Evolutionary conservation across 2,113 vertebrate species (phyloP).

Genomic region (Gymnarchus niloticus): DNA sequence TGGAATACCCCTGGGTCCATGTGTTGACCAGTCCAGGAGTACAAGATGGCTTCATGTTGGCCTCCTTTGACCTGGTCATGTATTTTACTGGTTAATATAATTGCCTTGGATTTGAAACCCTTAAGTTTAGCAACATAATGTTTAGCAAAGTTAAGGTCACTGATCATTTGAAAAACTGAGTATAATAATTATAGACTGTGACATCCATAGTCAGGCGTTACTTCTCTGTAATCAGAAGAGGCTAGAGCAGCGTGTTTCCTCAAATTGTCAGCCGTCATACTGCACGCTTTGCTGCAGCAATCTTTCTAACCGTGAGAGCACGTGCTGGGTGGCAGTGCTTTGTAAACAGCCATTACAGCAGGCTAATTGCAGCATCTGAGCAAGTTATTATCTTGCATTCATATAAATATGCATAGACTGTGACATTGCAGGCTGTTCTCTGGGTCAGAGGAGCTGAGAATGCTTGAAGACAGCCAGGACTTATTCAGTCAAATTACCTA

Average conservation of each 20-base stretch:
- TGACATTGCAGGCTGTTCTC: background rate
- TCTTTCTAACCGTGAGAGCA: background rate
- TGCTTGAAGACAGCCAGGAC: background rate
- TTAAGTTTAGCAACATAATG: no score
- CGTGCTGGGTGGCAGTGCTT: background rate
- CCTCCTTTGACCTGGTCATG: background rate
- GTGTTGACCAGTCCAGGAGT: background rate
- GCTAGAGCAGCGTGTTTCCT: background rate
- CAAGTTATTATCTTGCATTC: background rate
- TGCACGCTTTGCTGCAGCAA: no score
- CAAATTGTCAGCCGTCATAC: no score
- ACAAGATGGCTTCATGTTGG: background rate
- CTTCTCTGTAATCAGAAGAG: background rate
- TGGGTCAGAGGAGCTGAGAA: background rate
- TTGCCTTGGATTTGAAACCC: no score
- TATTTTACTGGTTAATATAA: background rate
- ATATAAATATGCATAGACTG: background rate
- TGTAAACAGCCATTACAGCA: background rate
- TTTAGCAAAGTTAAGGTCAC: no score
- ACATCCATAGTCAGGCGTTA: background rate
- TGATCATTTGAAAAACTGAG: background rate
- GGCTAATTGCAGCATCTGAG: background rate
- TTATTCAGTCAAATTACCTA: background rate
- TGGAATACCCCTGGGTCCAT: background rate
- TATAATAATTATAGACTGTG: background rate